Evolutionary conservation across 2,888 invertebrate genomes (phyloP), one percentile per base, ranked within the genome.

Genomic region (Amblyteles armatorius): DNA sequence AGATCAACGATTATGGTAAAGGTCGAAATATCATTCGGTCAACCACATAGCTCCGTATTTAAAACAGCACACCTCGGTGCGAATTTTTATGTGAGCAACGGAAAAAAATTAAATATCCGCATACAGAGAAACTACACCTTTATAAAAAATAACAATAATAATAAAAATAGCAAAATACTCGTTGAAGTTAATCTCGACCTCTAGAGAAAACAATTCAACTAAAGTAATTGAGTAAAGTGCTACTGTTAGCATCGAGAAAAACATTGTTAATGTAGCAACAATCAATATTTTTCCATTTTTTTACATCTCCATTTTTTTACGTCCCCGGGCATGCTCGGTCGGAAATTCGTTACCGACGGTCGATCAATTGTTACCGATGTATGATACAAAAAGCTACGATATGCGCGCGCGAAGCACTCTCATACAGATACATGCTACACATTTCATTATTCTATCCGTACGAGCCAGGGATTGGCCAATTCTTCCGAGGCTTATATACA

Each of bases 1-100:
- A 63, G 63, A 63, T 63, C 63, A 63, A 63, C 63, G 26, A 13
- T 29, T 33, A n/a, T 60, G 6, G 63, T 63, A 29, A 63, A 63
- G 26, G 57, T 63, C 63, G 63, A 63, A 63, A 63, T 63, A 55
- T 33, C 33, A 29, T 33, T 29, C 63, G 63, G 5, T 6, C 33
- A 16, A 9, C 22, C 57, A 22, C 26, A 26, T 57, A 57, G 26
- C 22, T 57, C 57, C 11, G 5, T 57, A 26, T 13, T 26, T 22
- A 26, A 26, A 22, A 22, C 22, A 2, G 13, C 57, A 9, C 3
- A 57, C 26, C 26, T 57, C 57, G 26, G 26, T 22, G 11, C 22
- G 22, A 57, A 57, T 26, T 9, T 57, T 57, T 13, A 57, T 13
- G 11, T 4, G 3, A 26, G 57, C 57, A 57, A 57, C 1, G 4